These are phyloP conservation scores for Zaprionus kolodkinae DNA, from an alignment of 1,140 invertebrate species.

Conservation along the genomic window DNA sequence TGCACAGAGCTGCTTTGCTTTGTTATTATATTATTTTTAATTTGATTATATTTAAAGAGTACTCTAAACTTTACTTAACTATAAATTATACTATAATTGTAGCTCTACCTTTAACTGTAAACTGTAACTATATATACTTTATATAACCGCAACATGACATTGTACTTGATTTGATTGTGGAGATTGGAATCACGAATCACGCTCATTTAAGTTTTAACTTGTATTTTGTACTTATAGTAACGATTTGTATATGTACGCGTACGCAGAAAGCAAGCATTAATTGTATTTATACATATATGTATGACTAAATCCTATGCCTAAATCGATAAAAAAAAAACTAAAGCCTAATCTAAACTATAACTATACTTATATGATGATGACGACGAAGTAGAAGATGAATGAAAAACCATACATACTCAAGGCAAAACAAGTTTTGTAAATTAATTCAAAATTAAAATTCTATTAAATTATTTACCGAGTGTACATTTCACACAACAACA, in stretches of 20 bases:
- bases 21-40: slow-evolving; percentile 41
- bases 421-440: slow-evolving; percentile 57
- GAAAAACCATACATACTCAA: slow-evolving; percentile 61
- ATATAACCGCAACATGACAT: slow-evolving; percentile 39
- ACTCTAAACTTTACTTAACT: slow-evolving; percentile 16
- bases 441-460: slow-evolving; percentile 51
- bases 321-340: slow-evolving; percentile 20
- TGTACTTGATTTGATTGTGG: slow-evolving; percentile 46
- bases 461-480: slow-evolving; percentile 72
- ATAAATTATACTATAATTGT: slow-evolving; percentile 31
- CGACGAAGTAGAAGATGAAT: slow-evolving; percentile 26
- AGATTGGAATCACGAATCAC: slow-evolving; percentile 18
- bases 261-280: slow-evolving; percentile 27
- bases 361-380: slow-evolving; percentile 37
- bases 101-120: slow-evolving; percentile 40
- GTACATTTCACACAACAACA: slow-evolving; percentile 54
- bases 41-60: slow-evolving; percentile 28
- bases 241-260: slow-evolving; percentile 17
- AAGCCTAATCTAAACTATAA: slow-evolving; percentile 19
- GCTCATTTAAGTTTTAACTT: slow-evolving; percentile 77
- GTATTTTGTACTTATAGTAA: slow-evolving; percentile 76
- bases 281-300: slow-evolving; percentile 32
- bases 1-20: slow-evolving; percentile 68
- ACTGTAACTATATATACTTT: slow-evolving; percentile 30
- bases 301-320: slow-evolving; percentile 13